Evolutionary conservation across 2,113 vertebrate species (phyloP), one percentile per base, ranked within the genome.

Genomic region (Trogon melanurus): DNA sequence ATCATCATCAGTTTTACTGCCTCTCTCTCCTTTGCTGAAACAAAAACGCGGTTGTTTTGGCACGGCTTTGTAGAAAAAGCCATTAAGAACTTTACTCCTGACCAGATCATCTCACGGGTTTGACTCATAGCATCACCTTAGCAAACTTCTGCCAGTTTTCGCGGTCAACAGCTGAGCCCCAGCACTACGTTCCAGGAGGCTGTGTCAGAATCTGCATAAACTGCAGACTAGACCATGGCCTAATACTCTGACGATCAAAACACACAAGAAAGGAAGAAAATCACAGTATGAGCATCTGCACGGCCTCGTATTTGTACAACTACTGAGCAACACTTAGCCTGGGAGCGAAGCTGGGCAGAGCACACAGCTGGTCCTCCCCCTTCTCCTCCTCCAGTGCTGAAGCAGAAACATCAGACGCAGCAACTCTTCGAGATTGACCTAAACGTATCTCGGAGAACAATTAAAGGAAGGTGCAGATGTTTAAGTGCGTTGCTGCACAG

Each of bases 201-300:
- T 1, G 3, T 45, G 23, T 41, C 65, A 30, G 0, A 5, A 34
- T 1, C 56, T 4, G 0, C 1, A 5, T 1, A 27, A n/a, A 20
- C 30, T 23, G 51, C 81, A 51, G 56, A 6, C 3, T 50, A n/a
- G 38, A 56, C 32, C 53, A 30, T 0, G 19, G 32, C 34, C 50
- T 6, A 2, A 45, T 0, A 6, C 5, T 18, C 47, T 45, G 83
- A 79, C 34, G 25, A 18, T 26, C 54, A 9, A 38, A 87, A 13
- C 0, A 14, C 38, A 3, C 21, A 10, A 9, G 38, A 29, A 3
- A 80, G 64, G 13, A 44, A 30, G 44, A 44, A 41, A 82, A 5
- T 5, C 7, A 22, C n/a, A 32, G 84, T 1, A 3, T 3, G 17
- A 91, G 54, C 74, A 57, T 11, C 75, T 73, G 83, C 75, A 34